Base-by-base conservation (phyloP, 2,113 vertebrate genomes). In the Syrmaticus mikado region DNA sequence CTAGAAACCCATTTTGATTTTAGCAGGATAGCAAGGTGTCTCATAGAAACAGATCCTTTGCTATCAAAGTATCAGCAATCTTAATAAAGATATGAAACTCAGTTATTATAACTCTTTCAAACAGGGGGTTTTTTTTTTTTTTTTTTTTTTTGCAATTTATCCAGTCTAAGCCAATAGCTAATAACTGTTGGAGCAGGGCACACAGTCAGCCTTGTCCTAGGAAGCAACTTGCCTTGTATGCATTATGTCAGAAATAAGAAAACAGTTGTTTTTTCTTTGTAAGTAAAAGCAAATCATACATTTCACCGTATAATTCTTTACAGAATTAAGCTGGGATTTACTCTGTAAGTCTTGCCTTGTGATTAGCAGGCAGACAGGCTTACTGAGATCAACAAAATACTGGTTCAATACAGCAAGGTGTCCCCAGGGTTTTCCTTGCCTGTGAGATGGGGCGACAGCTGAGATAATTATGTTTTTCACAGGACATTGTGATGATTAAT, bases 401-500 rank as follows among this genome's bases (percentile, higher is more conserved):
- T 13, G 8, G 68, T 38, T 20, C n/a, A 75, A 34, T 11, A n/a
- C 27, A 62, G 66, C 16, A 68, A 81, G 53, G 61, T 71, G 45
- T 91, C 92, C 80, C 76, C 58, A 75, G 53, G 32, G 73, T 58
- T 88, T 86, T 52, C 58, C 82, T 93, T 53, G 52, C 62, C 73
- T 88, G 48, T 83, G 65, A 92, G 92, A 68, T 88, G 82, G 85
- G 94, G 75, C 89, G 1, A 62, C 82, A 85, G 80, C 55, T 80
- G 52, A 95, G 90, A 93, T 84, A 93, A 94, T 94, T 91, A 85
- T 36, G 40, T 88, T 94, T 95, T 92, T 90, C 94, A 79, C 24
- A 91, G 87, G 87, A 84, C 58, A 86, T 74, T 6, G 2, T 22
- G n/a, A 48, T 86, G 72, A 84, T 84, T 93, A 90, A 95, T 95